A percentile compares a stretch with the other conserved stretches of the same genome.
phyloP scores from a whole-genome alignment of 2,113 vertebrate genomes.

The Paramisgurnus dabryanus region DNA sequence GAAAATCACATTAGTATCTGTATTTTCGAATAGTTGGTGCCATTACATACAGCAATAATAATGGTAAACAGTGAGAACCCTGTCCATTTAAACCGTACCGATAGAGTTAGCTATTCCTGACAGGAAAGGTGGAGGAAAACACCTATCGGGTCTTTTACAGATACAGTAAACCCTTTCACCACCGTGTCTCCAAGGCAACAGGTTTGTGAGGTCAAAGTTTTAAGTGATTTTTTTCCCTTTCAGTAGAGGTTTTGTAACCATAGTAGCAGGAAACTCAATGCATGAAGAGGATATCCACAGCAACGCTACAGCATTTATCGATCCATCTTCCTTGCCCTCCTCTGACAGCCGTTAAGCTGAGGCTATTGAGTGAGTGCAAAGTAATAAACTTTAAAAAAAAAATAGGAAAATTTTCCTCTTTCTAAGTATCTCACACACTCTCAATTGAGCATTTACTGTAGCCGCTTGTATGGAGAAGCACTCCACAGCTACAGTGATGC shows the following conservation, averaged over 20 bases:
- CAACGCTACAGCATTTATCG: slow-evolving; percentile 5
- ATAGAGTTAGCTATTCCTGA: slow-evolving; percentile 19
- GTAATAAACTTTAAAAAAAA: slow-evolving; percentile 31
- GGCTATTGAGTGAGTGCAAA: slow-evolving; percentile 3
- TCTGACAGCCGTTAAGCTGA: background rate
- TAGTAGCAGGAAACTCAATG: slow-evolving; percentile 37
- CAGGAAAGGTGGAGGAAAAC: slow-evolving; percentile 42
- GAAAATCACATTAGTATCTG: slow-evolving; percentile 16
- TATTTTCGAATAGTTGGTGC: background rate
- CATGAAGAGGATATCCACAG: background rate
- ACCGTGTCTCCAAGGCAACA: slow-evolving; percentile 53
- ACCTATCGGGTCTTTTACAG: slow-evolving; percentile 40
- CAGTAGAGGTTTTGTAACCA: slow-evolving; percentile 45
- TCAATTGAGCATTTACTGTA: slow-evolving; percentile 36
- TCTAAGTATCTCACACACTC: slow-evolving; percentile 14
- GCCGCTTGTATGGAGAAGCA: background rate
- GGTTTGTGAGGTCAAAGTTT: slow-evolving; percentile 54
- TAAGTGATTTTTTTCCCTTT: slow-evolving; percentile 12
- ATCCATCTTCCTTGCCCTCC: slow-evolving; percentile 11
- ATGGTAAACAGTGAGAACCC: background rate
- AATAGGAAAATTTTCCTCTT: background rate
- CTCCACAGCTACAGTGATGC: slow-evolving; percentile 27
- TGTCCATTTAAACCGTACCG: slow-evolving; percentile 25
- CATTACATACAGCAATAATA: no score
- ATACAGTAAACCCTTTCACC: slow-evolving; percentile 44